Conservation (phyloP, 2,888 invertebrate genomes). For the Dastarcus helophoroides region DNA sequence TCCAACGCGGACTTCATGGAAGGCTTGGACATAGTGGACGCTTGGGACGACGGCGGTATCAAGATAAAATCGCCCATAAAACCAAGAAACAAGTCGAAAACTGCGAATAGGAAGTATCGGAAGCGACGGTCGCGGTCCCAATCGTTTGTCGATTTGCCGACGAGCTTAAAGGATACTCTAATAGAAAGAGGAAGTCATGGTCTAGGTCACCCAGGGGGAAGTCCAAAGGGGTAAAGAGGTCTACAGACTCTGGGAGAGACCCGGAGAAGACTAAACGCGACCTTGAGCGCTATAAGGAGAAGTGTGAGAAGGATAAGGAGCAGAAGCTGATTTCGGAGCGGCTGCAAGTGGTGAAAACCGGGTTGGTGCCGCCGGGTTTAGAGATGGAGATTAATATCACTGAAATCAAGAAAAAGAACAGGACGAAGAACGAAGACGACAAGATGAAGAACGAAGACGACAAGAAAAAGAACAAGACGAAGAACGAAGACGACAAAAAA, state of each 20-base stretch:
- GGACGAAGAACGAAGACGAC: too few species aligned
- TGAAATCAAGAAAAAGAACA: slow-evolving; percentile 11
- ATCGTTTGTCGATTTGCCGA: too few species aligned
- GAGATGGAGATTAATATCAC: slow-evolving; percentile 34
- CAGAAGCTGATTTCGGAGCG: slow-evolving; percentile 34
- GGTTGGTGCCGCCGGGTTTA: slow-evolving; percentile 37
- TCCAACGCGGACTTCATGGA: slow-evolving; percentile 36
- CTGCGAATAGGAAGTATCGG: too few species aligned
- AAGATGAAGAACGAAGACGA: too few species aligned
- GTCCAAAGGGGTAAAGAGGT: slow-evolving; percentile 5
- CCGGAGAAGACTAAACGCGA: slow-evolving; percentile 36
- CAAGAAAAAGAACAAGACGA: too few species aligned
- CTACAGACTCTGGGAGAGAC: slow-evolving; percentile 26
- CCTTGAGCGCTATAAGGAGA: slow-evolving; percentile 34
- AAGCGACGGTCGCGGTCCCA: too few species aligned
- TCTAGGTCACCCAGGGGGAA: slow-evolving; percentile 1
- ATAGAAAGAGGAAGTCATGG: not conserved
- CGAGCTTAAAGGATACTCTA: not conserved
- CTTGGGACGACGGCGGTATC: slow-evolving; percentile 25
- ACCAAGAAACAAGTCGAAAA: not conserved
- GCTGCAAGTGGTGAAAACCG: slow-evolving; percentile 35
- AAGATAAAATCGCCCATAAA: slow-evolving; percentile 3
- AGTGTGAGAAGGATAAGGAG: slow-evolving; percentile 32
- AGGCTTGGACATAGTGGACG: slow-evolving; percentile 35
- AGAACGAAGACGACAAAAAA: too few species aligned